Percentiles rank a stretch among this genome's conserved stretches.
phyloP scores from a whole-genome alignment of 2,888 invertebrate genomes.

The Caenorhabditis drosophilae region DNA sequence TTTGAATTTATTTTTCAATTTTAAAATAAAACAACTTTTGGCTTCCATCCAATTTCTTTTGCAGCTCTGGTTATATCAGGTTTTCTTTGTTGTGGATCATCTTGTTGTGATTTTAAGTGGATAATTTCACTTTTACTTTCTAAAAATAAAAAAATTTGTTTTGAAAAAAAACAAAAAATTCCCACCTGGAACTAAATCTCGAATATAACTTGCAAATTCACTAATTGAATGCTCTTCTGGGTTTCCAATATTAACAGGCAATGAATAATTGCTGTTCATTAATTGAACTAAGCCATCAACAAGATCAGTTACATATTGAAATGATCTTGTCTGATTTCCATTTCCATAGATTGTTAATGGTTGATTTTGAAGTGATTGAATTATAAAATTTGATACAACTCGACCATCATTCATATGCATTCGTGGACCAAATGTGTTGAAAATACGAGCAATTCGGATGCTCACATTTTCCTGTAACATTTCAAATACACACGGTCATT shows the following conservation, averaged over 20 bases:
- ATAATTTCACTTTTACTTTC: slow-evolving; percentile 79
- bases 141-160: not conserved
- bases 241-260: slow-evolving; percentile 94
- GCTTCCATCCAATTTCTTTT: slow-evolving; percentile 85
- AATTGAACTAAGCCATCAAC: slow-evolving; percentile 89
- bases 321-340: slow-evolving; percentile 81
- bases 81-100: slow-evolving; percentile 91
- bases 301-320: slow-evolving; percentile 95
- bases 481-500: not conserved
- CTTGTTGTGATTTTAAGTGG: slow-evolving; percentile 85
- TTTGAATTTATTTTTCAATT: not conserved
- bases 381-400: slow-evolving; percentile 96
- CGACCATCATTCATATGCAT: slow-evolving; percentile 99
- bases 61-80: slow-evolving; percentile 92
- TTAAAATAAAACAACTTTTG: slow-evolving; percentile 83
- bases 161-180: slow-evolving; percentile 12
- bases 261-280: slow-evolving; percentile 89
- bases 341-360: slow-evolving; percentile 81
- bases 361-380: slow-evolving; percentile 91
- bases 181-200: slow-evolving; percentile 71
- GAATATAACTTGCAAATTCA: slow-evolving; percentile 75
- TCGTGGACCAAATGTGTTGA: slow-evolving; percentile 97
- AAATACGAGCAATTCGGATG: slow-evolving; percentile 94
- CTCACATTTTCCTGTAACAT: slow-evolving; percentile 82
- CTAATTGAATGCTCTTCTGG: slow-evolving; percentile 95